These are phyloP conservation scores for Gracilinanus agilis DNA, from an alignment of 2,113 vertebrate species.

Conservation along the genomic window DNA sequence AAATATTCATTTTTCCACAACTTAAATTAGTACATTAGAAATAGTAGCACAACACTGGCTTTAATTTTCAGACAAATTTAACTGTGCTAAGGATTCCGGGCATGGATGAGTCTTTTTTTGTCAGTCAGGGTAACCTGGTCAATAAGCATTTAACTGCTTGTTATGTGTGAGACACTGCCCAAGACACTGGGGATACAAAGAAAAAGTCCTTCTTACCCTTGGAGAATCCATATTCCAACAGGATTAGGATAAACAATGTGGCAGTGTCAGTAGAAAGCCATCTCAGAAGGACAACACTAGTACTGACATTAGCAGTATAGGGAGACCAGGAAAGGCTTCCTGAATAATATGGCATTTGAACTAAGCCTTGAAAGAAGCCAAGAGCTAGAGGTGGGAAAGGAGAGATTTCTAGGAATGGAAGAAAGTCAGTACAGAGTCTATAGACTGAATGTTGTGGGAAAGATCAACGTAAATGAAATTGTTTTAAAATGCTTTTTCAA, in stretches of 20 bases:
- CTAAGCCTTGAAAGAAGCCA: neutral
- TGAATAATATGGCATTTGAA: neutral
- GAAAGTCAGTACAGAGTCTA: neutral
- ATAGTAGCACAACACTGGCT: conserved; percentile 4
- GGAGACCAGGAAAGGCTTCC: neutral
- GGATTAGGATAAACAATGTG: neutral
- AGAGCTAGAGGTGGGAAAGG: neutral
- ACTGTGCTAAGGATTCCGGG: neutral
- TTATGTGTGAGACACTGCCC: neutral
- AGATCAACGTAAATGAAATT: neutral
- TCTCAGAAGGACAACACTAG: neutral
- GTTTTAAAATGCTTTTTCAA: neutral
- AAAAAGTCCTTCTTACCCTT: neutral
- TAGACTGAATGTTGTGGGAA: neutral
- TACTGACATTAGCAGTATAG: neutral
- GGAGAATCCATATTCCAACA: neutral
- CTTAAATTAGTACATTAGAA: conserved; percentile 57
- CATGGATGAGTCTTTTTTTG: neutral
- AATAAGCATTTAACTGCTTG: neutral
- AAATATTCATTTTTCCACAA: conserved; percentile 58
- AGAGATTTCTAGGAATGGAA: neutral
- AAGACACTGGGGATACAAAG: neutral
- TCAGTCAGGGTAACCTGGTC: neutral
- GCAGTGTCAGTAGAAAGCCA: neutral
- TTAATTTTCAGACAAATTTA: conserved; percentile 6